Evolutionary conservation across 2,888 invertebrate genomes (phyloP).

Genomic region (Heliconius charithonia): DNA sequence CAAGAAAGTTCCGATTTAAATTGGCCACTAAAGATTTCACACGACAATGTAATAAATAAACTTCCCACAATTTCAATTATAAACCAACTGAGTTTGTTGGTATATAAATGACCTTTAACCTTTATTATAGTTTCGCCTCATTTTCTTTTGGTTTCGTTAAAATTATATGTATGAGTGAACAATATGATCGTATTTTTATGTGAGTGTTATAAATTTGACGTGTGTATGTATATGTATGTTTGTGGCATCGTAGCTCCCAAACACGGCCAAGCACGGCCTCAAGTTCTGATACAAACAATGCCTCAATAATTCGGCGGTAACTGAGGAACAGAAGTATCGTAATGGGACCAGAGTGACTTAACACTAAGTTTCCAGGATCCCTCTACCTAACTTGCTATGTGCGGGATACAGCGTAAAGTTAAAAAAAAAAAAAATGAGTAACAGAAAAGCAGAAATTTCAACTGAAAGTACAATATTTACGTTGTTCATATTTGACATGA

Average conservation of each 20-base stretch:
- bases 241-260: too few relatives aligned
- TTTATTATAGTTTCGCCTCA: not conserved
- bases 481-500: not conserved
- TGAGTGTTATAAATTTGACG: too few relatives aligned
- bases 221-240: too few relatives aligned
- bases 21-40: slow-evolving; percentile 28
- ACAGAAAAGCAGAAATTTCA: not conserved
- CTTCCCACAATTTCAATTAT: slow-evolving; percentile 1
- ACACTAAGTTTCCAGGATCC: too few relatives aligned
- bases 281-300: too few relatives aligned
- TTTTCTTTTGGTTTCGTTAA: not conserved
- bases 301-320: too few relatives aligned
- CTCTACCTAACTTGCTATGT: too few relatives aligned
- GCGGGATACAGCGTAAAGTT: not conserved
- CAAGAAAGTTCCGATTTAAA: slow-evolving; percentile 21
- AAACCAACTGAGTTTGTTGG: not conserved
- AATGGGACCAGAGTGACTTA: too few relatives aligned
- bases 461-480: not conserved
- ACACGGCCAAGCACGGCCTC: too few relatives aligned
- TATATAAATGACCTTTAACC: not conserved
- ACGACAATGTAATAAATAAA: slow-evolving; percentile 20
- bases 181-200: not conserved
- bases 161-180: not conserved
- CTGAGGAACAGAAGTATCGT: too few relatives aligned
- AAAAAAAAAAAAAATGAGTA: not conserved